Conservation (phyloP, 2,888 invertebrate genomes). For the Xestia c-nigrum region DNA sequence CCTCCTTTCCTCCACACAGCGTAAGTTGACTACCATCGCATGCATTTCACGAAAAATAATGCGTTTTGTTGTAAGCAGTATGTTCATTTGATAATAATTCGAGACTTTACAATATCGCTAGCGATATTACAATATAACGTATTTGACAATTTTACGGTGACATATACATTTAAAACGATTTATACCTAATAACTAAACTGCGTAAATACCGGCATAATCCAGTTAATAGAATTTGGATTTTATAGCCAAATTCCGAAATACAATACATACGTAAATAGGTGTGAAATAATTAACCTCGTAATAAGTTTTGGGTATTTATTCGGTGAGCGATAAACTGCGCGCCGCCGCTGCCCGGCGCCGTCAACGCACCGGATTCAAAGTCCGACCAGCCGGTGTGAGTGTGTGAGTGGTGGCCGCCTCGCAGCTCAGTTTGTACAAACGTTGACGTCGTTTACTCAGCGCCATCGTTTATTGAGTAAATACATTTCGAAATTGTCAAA, state of each 20-base stretch:
- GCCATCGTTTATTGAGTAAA: background rate
- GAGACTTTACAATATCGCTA: too few relatives aligned
- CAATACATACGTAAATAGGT: constrained; percentile 16
- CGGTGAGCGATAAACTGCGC: background rate
- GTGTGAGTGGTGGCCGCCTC: constrained; percentile 1
- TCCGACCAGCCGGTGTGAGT: background rate
- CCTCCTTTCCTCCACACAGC: too few relatives aligned
- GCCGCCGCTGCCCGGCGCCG: background rate
- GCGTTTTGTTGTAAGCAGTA: too few relatives aligned
- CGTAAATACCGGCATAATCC: background rate
- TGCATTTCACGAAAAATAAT: too few relatives aligned
- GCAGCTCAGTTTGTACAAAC: constrained; percentile 5
- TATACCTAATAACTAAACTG: background rate
- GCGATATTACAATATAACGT: too few relatives aligned
- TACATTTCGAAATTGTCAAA: background rate
- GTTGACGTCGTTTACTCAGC: background rate
- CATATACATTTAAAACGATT: background rate
- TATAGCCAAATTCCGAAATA: background rate
- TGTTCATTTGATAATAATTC: too few relatives aligned
- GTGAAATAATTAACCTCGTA: constrained; percentile 30
- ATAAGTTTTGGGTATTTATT: constrained; percentile 4
- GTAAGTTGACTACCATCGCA: too few relatives aligned
- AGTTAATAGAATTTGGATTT: background rate
- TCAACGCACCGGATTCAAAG: constrained; percentile 10
- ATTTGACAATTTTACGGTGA: too few relatives aligned